phyloP scores from a whole-genome alignment of 2,888 invertebrate genomes.

The Ethmia dodecea region DNA sequence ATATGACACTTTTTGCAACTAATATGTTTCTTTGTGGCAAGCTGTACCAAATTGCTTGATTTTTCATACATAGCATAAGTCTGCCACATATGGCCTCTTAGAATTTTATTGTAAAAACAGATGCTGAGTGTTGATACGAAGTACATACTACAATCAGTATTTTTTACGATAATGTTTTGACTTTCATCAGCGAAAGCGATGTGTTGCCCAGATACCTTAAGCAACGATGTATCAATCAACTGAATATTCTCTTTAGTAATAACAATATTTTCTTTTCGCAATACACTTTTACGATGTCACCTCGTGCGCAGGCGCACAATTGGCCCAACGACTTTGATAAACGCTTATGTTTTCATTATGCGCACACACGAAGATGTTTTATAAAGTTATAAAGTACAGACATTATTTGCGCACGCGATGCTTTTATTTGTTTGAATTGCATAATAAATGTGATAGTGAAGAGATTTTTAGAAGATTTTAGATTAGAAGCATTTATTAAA shows the following conservation, averaged over 20 bases:
- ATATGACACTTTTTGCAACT: slow-evolving; percentile 30
- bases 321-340: slow-evolving; percentile 49
- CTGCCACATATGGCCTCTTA: too few relatives aligned
- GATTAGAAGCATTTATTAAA: too few relatives aligned
- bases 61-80: too few relatives aligned
- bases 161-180: slow-evolving; percentile 44
- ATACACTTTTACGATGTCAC: slow-evolving; percentile 52
- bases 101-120: too few relatives aligned
- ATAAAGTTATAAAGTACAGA: slow-evolving; percentile 52
- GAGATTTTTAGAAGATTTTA: too few relatives aligned
- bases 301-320: slow-evolving; percentile 38
- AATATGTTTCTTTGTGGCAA: slow-evolving; percentile 7
- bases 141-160: slow-evolving; percentile 1
- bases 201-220: slow-evolving; percentile 47
- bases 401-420: slow-evolving; percentile 35
- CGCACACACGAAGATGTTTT: slow-evolving; percentile 49
- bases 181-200: slow-evolving; percentile 59
- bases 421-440: slow-evolving; percentile 28
- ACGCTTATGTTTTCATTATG: slow-evolving; percentile 48
- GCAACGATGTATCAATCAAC: slow-evolving; percentile 53
- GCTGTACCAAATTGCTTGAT: slow-evolving; percentile 7
- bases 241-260: slow-evolving; percentile 39
- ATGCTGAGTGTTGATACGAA: too few relatives aligned
- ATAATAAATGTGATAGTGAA: too few relatives aligned
- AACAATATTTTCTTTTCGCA: slow-evolving; percentile 58